phyloP scores from a whole-genome alignment of 2,888 invertebrate genomes.

The Panzeria rudis region DNA sequence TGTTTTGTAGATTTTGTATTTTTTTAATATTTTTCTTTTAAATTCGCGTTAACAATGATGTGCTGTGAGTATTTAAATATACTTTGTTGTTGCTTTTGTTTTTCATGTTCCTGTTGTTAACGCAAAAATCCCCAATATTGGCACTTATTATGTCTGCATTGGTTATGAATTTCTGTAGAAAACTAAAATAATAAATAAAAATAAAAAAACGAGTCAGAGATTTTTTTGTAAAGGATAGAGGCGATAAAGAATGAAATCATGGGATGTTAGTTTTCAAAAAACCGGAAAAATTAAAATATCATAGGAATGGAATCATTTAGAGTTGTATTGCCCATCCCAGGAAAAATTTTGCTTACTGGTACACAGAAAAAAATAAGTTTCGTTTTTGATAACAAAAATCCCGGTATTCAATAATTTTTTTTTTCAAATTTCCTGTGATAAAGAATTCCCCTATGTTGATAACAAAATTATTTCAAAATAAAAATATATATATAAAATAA shows the following conservation, averaged over 20 bases:
- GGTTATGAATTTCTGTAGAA: constrained; percentile 67
- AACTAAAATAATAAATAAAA: constrained; percentile 26
- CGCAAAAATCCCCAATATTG: constrained; percentile 67
- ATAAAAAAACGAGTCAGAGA: neutral
- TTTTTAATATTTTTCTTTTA: constrained; percentile 27
- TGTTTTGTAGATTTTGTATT: constrained; percentile 1
- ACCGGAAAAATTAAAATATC: too few relatives aligned
- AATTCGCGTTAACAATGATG: constrained; percentile 39
- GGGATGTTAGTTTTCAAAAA: neutral
- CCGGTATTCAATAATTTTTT: too few relatives aligned
- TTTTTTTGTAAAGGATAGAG: constrained; percentile 7
- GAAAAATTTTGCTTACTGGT: too few relatives aligned
- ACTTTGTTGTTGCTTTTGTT: constrained; percentile 37
- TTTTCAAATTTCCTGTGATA: too few relatives aligned
- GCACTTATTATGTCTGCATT: constrained; percentile 68
- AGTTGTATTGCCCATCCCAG: too few relatives aligned
- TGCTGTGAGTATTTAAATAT: constrained; percentile 42
- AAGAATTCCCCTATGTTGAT: too few relatives aligned
- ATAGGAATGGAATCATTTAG: too few relatives aligned
- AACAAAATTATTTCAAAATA: too few relatives aligned
- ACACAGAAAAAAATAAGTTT: too few relatives aligned
- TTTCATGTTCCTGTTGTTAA: constrained; percentile 62
- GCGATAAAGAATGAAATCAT: constrained; percentile 26
- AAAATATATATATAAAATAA: too few relatives aligned
- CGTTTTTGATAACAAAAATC: too few relatives aligned